Evolutionary conservation across 2,888 invertebrate genomes (phyloP).

Genomic region (Palloptera scutellata): DNA sequence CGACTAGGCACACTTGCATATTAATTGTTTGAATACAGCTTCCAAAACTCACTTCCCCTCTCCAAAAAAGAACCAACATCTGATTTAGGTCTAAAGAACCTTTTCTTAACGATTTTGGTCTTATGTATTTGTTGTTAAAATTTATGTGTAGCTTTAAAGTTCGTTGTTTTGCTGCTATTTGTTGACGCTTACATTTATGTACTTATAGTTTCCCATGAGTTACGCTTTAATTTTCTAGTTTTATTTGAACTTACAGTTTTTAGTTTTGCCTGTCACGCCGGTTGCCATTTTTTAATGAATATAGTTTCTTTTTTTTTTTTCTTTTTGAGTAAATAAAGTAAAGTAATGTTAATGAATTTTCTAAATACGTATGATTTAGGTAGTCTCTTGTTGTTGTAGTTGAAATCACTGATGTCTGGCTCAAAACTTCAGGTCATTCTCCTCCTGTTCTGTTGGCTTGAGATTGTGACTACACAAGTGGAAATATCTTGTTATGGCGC

Average conservation of each 20-base stretch:
- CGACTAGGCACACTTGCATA: too few species aligned
- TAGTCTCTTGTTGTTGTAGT: too few species aligned
- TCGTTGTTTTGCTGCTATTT: neutral
- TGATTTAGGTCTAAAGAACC: too few species aligned
- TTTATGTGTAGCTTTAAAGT: too few species aligned
- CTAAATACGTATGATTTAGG: slow-evolving; percentile 1
- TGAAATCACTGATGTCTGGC: neutral
- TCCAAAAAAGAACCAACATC: too few species aligned
- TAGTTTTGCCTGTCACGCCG: slow-evolving; percentile 27
- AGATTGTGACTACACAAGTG: too few species aligned
- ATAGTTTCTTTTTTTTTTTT: neutral
- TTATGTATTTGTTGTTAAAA: too few species aligned
- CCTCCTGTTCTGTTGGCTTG: too few species aligned
- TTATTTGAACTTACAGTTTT: neutral
- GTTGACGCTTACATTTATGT: neutral
- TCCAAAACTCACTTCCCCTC: too few species aligned
- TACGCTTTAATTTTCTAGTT: neutral
- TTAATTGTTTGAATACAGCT: too few species aligned
- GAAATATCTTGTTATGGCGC: neutral
- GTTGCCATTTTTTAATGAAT: slow-evolving; percentile 25
- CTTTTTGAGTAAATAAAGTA: neutral
- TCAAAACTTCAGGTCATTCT: too few species aligned
- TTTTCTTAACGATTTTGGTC: too few species aligned
- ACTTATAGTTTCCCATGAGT: neutral
- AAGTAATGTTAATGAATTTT: slow-evolving; percentile 19